Conservation (phyloP, 2,888 invertebrate genomes). For the Napeogenes inachia region DNA sequence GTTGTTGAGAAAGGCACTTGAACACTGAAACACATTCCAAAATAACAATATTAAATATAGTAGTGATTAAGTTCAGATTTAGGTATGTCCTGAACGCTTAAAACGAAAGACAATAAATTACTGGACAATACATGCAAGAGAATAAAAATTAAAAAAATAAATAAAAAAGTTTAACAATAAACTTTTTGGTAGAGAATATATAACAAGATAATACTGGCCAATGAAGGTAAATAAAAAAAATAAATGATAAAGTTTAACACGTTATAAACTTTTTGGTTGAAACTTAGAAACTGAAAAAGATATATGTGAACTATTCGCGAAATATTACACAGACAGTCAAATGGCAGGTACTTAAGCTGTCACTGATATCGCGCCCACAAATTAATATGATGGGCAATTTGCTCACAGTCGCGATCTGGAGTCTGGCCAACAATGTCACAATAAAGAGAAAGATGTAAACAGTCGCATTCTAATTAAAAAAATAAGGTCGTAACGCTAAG, state of each 20-base stretch:
- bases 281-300: background rate
- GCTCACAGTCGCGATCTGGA: slow-evolving; percentile 63
- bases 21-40: background rate
- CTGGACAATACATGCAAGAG: no score
- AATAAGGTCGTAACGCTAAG: slow-evolving; percentile 59
- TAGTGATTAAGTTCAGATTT: no score
- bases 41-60: no score
- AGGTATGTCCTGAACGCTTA: no score
- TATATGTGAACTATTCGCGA: slow-evolving; percentile 9
- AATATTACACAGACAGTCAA: background rate
- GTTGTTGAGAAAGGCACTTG: slow-evolving; percentile 9
- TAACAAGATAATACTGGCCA: no score
- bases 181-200: no score
- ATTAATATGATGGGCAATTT: slow-evolving; percentile 47
- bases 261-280: no score
- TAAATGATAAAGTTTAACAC: no score
- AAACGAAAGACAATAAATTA: no score
- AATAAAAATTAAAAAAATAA: no score
- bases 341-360: slow-evolving; percentile 14
- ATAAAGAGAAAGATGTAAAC: slow-evolving; percentile 72
- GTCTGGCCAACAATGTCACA: slow-evolving; percentile 67
- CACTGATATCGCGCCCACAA: slow-evolving; percentile 29
- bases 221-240: no score
- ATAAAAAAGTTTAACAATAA: no score
- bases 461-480: slow-evolving; percentile 68